Evolutionary conservation across 2,797 vertebrate species (phyloP), one percentile per base, ranked within the genome.

Genomic region (Acanthurus lineatus): DNA sequence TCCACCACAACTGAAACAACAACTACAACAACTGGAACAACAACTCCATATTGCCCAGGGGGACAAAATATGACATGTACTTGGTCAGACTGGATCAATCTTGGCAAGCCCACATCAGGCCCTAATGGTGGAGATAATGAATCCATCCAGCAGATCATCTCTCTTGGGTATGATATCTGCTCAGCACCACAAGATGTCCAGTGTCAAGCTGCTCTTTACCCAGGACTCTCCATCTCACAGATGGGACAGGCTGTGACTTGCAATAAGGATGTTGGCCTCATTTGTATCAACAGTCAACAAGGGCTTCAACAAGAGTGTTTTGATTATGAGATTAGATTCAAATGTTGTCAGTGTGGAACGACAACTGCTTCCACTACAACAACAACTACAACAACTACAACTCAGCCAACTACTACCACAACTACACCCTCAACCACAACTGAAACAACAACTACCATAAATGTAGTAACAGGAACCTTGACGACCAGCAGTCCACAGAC

Each of bases 261-360:
- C 35, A 67, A 64, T 22, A 74, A 69, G 70, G 9, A 79, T 1
- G 52, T 70, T 1, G 86, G 86, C 20, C 74, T 88, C 15, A n/a
- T 86, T 20, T 91, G 90, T 42, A 12, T 52, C 3, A 89, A 89
- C 66, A 78, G 73, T 25, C 65, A 79, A 6, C 88, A 90, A 77
- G 79, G 69, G 3, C 35, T 77, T 38, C 66, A 51, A 2, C 57
- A 69, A 38, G 35, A 81, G 3, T 91, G 88, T 62, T 82, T 89
- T 42, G 61, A 63, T 63, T 63, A 63, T 48, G 61, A 63, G 4
- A 48, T 63, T 2, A 48, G 6, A 7, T 48, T 90, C 16, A 56
- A 70, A 40, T 90, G 88, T 22, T 90, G 85, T 68, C 5, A 0
- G 2, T 53, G 63, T n/a, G 32, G 28, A 38, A 19, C 16, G 45